Percentiles rank a stretch among this genome's conserved stretches.
Conservation (phyloP, 53 echinoderm and acorn worm species). For the Glandiceps talaboti region DNA sequence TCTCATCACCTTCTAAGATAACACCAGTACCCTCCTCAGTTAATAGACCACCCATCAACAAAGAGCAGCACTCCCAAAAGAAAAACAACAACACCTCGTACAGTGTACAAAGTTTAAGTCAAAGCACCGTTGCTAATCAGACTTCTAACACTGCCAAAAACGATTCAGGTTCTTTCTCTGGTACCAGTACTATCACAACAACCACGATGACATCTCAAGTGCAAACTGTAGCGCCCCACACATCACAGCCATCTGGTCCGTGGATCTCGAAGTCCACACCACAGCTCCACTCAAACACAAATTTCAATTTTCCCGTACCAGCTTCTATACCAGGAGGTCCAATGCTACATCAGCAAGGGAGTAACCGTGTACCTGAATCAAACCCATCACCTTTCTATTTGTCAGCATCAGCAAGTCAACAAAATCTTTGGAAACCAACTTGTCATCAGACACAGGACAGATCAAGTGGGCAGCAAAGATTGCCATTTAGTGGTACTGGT, state of each 20-base stretch:
- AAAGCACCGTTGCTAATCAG: background rate
- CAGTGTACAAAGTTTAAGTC: background rate
- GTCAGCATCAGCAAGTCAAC: background rate
- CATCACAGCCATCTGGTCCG: background rate
- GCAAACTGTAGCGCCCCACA: background rate
- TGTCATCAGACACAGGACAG: background rate
- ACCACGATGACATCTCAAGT: background rate
- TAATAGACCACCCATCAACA: background rate
- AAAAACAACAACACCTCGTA: background rate
- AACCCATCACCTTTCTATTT: background rate
- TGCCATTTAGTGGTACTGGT: too few species aligned
- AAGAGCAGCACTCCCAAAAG: background rate
- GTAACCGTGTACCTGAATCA: background rate
- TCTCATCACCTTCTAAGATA: background rate
- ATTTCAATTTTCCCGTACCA: background rate
- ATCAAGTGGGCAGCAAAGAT: background rate
- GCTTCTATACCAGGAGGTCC: background rate
- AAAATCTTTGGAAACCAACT: background rate
- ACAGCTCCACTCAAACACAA: background rate
- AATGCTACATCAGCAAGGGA: background rate
- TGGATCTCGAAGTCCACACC: background rate
- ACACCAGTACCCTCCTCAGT: background rate
- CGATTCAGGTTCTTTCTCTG: conserved; percentile 30
- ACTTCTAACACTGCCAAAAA: background rate
- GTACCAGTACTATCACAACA: conserved; percentile 21